phyloP scores from a whole-genome alignment of 1,140 invertebrate species.

The Eumaeus atala region DNA sequence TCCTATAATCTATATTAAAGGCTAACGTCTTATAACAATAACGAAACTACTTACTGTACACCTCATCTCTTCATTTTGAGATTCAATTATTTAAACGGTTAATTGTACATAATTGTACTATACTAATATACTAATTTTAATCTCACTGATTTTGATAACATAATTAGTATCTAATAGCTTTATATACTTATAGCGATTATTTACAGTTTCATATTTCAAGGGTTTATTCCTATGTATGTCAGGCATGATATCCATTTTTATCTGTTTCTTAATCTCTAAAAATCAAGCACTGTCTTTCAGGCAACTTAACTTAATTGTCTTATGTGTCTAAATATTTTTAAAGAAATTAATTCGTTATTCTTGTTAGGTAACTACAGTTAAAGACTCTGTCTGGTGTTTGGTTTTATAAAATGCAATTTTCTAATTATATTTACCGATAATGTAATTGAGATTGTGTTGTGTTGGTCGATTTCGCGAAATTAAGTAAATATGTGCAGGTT shows the following conservation, averaged over 20 bases:
- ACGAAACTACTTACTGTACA: slow-evolving; percentile 30
- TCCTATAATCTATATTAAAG: slow-evolving; percentile 23
- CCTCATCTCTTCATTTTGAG: slow-evolving; percentile 18
- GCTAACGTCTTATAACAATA: slow-evolving; percentile 16
- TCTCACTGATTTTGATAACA: slow-evolving; percentile 69
- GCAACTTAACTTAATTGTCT: slow-evolving; percentile 9
- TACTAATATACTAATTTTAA: slow-evolving; percentile 61
- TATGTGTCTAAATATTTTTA: slow-evolving; percentile 27
- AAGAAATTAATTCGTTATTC: slow-evolving; percentile 55
- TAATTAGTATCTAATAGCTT: slow-evolving; percentile 63
- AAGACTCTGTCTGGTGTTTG: not conserved
- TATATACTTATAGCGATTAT: slow-evolving; percentile 63
- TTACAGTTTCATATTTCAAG: slow-evolving; percentile 41
- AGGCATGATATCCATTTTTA: slow-evolving; percentile 14
- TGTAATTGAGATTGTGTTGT: not conserved
- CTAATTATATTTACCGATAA: not conserved
- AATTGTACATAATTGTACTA: slow-evolving; percentile 51
- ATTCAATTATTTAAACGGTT: slow-evolving; percentile 36
- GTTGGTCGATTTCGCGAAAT: too few species aligned
- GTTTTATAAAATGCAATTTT: not conserved
- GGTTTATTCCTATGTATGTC: slow-evolving; percentile 13
- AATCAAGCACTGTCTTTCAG: slow-evolving; percentile 6
- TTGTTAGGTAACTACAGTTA: too few species aligned
- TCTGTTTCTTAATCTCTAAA: slow-evolving; percentile 4
- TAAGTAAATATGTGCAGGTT: too few species aligned